Percentiles rank a stretch among this genome's conserved stretches.
These are phyloP conservation scores for Hemiscyllium ocellatum DNA, from an alignment of 2,113 vertebrate genomes.

Conservation along the genomic window DNA sequence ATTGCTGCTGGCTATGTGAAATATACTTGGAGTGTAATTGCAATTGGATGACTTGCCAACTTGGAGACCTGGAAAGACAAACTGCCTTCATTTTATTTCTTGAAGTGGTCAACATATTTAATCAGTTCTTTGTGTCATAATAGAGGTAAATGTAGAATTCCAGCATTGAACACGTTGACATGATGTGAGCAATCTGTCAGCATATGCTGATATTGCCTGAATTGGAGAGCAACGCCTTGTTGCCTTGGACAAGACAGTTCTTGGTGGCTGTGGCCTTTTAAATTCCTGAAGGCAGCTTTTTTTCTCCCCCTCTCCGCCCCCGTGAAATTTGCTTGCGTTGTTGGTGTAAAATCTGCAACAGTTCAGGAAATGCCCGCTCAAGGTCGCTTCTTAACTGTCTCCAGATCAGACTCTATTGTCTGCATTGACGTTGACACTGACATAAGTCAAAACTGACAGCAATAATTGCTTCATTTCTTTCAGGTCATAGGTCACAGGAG, in stretches of 20 bases:
- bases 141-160: background rate
- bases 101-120: background rate
- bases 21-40: background rate
- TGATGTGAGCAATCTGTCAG: background rate
- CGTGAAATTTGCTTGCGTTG: background rate
- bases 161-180: background rate
- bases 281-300: background rate
- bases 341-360: background rate
- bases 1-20: background rate
- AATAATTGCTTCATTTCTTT: slow-evolving; percentile 24
- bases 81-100: background rate
- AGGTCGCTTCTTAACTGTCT: background rate
- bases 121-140: background rate
- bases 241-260: background rate
- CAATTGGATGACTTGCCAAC: background rate
- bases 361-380: slow-evolving; percentile 15
- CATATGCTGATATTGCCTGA: background rate
- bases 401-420: background rate
- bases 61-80: background rate
- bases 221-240: background rate
- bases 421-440: background rate
- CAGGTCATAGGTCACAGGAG: background rate
- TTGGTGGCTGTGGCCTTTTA: background rate
- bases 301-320: background rate
- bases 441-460: background rate